phyloP scores from a whole-genome alignment of 1,140 invertebrate genomes.

The Lordiphosa collinella region DNA sequence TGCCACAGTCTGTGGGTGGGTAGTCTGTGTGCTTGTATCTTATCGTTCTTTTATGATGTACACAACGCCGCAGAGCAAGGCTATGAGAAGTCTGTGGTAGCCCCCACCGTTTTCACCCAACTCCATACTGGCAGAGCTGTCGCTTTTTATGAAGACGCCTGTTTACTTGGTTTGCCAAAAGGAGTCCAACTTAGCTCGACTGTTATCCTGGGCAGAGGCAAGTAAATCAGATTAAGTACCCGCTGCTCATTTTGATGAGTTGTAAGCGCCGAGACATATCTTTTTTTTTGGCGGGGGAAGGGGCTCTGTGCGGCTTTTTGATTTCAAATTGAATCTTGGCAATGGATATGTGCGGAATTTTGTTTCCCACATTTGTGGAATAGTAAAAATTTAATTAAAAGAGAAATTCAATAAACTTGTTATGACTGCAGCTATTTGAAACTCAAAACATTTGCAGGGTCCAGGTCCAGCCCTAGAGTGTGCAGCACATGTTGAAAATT shows the following conservation, averaged over 20 bases:
- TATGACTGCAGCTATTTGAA: too few relatives aligned
- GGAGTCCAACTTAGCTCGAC: constrained; percentile 22
- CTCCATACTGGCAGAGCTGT: constrained; percentile 34
- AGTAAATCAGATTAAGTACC: constrained; percentile 78
- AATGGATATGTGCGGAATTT: constrained; percentile 24
- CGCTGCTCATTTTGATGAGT: constrained; percentile 76
- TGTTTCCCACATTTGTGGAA: constrained; percentile 15
- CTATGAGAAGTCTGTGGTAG: constrained; percentile 42
- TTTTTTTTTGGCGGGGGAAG: not conserved
- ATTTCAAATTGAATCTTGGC: constrained; percentile 55
- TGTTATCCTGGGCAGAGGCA: constrained; percentile 37
- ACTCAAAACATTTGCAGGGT: too few relatives aligned
- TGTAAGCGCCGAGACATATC: constrained; percentile 29
- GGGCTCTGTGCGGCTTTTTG: constrained; percentile 46
- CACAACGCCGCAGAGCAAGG: constrained; percentile 56
- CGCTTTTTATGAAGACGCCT: constrained; percentile 75
- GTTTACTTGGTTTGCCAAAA: constrained; percentile 62
- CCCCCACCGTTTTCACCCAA: not conserved
- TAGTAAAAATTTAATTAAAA: constrained; percentile 36
- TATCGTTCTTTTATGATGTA: constrained; percentile 76
- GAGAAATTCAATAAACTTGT: too few relatives aligned
- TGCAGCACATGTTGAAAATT: not conserved
- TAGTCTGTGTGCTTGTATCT: constrained; percentile 49
- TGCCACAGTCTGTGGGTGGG: constrained; percentile 32
- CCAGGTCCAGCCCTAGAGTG: too few relatives aligned